A percentile compares a stretch with the other conserved stretches of the same genome.
These are phyloP conservation scores for Etheostoma perlongum DNA, from an alignment of 2,797 vertebrate species.

Conservation along the genomic window DNA sequence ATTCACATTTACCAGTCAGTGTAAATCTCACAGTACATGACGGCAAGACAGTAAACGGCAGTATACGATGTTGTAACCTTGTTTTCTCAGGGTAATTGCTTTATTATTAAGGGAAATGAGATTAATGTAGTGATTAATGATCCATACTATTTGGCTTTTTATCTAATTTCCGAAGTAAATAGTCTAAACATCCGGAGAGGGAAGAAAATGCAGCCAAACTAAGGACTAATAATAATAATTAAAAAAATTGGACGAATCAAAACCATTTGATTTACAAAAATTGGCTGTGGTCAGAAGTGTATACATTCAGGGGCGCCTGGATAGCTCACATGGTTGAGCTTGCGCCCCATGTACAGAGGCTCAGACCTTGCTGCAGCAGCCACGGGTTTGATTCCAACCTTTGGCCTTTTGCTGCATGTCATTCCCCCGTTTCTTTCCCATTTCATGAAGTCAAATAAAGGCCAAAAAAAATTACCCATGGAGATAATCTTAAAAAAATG, in stretches of 20 bases:
- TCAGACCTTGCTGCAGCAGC: too few species aligned
- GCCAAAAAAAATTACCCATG: too few species aligned
- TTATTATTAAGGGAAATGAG: constrained; percentile 37
- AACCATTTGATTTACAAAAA: background rate
- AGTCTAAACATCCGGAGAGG: constrained; percentile 16
- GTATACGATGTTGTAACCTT: constrained; percentile 19
- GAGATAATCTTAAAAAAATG: too few species aligned
- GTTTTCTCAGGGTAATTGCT: constrained; percentile 49
- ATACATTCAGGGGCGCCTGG: too few species aligned
- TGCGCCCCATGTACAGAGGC: too few species aligned
- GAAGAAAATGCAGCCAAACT: constrained; percentile 1
- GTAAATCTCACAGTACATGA: constrained; percentile 29
- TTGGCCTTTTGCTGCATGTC: too few species aligned
- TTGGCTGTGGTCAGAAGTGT: background rate
- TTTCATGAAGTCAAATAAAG: too few species aligned
- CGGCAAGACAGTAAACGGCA: background rate
- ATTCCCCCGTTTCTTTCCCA: too few species aligned
- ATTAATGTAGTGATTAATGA: constrained; percentile 30
- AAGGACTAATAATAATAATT: background rate
- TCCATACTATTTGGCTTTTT: constrained; percentile 22
- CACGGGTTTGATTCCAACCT: too few species aligned
- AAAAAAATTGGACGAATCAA: background rate
- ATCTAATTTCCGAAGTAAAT: constrained; percentile 41
- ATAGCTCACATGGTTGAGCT: too few species aligned
- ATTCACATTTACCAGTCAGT: constrained; percentile 41